Evolutionary conservation across 2,888 invertebrate species (phyloP).

Genomic region (Galeruca laticollis): DNA sequence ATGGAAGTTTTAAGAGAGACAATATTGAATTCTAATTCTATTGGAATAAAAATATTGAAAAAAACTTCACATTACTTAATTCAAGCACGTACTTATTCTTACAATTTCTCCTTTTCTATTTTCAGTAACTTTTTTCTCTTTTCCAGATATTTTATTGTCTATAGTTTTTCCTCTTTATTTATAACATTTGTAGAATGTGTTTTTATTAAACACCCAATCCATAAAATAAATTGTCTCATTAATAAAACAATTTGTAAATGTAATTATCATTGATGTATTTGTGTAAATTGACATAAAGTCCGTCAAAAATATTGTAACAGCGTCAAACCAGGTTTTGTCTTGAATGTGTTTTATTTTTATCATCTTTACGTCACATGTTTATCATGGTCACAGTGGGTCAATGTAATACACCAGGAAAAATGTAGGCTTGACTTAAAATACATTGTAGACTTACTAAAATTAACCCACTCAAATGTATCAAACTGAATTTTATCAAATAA

Average conservation of each 20-base stretch:
- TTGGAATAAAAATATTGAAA: too few relatives aligned
- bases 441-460: not conserved
- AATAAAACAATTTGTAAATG: not conserved
- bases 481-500: too few relatives aligned
- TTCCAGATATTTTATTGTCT: too few relatives aligned
- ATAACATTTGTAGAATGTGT: too few relatives aligned
- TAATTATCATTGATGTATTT: not conserved
- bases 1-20: too few relatives aligned
- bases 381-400: constrained; percentile 4
- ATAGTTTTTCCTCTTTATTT: not conserved
- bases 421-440: not conserved
- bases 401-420: constrained; percentile 4
- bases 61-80: too few relatives aligned
- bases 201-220: not conserved
- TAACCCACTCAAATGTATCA: not conserved
- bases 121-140: not conserved
- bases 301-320: not conserved
- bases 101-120: too few relatives aligned
- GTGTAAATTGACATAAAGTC: not conserved
- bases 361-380: constrained; percentile 2
- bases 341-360: constrained; percentile 2
- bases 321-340: not conserved
- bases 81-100: too few relatives aligned
- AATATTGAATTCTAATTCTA: too few relatives aligned
- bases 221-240: not conserved